Evolutionary conservation across 2,888 invertebrate genomes (phyloP), one percentile per base, ranked within the genome.

Genomic region (Coecobrya sp.): DNA sequence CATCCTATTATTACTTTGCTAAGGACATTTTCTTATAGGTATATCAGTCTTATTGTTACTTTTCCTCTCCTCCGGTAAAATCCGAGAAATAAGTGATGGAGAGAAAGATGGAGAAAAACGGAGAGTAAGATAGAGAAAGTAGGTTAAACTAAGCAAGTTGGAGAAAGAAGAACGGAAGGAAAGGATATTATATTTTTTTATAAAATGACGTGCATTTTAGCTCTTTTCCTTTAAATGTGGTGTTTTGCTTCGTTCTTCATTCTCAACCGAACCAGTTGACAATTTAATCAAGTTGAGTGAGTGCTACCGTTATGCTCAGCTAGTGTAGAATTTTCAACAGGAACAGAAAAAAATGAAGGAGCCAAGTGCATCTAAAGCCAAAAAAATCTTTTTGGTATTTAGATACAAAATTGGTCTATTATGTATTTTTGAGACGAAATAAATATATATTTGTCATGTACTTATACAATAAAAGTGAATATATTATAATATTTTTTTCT

Each of bases 211-310:
- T 45, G 1, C 0, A n/a, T n/a, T n/a, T n/a, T n/a, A n/a, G n/a
- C 45, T 11, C 42, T 30, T 36, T 36, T 49, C n/a, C n/a, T n/a
- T n/a, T n/a, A n/a, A n/a, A n/a, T n/a, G n/a, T n/a, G n/a, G n/a
- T 4, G n/a, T 22, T 27, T 65, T 27, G 65, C 16, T 65, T 13
- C 65, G 0, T 27, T 45, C 30, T 68, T 42, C 36, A 8, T 76
- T 49, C 1, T 0, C 22, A 11, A 13, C 36, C 7, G n/a, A 36
- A 22, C 5, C 45, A 27, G 73, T 45, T 19, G 19, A 76, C 22
- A 76, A 45, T 45, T 55, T 81, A 81, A 81, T 81, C 81, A 81
- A 30, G 81, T 55, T 81, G 81, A 81, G 55, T 81, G 55, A 76
- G 45, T 22, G 22, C 19, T 45, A 45, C 30, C 13, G 30, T 68